Evolutionary conservation across 1,140 invertebrate species (phyloP), one percentile per base, ranked within the genome.

Genomic region (Drosophila littoralis): DNA sequence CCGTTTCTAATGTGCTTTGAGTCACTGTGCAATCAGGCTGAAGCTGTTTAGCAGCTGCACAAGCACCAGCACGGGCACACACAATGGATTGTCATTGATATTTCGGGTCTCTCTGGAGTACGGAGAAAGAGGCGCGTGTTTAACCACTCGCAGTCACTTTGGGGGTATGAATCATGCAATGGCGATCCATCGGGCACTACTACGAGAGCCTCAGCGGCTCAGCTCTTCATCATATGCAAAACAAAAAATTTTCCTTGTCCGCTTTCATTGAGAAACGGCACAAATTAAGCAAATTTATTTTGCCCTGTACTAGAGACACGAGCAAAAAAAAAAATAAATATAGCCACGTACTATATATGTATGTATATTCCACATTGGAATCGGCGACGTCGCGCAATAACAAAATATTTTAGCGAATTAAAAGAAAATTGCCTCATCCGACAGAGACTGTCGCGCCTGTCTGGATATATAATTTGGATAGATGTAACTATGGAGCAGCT

Each of bases 321-420:
- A 70, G n/a, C 42, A 43, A 61, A 42, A 52, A 17, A 43, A 32
- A 13, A 38, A 61, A n/a, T 36, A 46, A 15, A 15, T 42, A 13
- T 32, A 74, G 46, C 46, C 17, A 28, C 63, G 36, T 33, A 36
- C 57, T 59, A 57, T 69, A 51, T 67, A 57, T 38, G 38, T 32
- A 36, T 58, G 40, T 54, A 52, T 65, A 60, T 46, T 51, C 52
- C 63, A 57, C 55, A 78, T 66, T 32, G 40, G 33, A 66, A 57
- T 45, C 76, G 70, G 38, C 77, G 55, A 75, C 78, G 33, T 70
- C 70, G 61, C 60, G 67, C 75, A 81, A 82, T 78, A 82, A 86
- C 82, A 85, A 76, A 81, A 78, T 88, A 88, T 89, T 86, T 83
- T 77, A 88, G 83, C 83, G 69, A 88, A 88, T 88, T 88, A 88